phyloP scores from a whole-genome alignment of 2,888 invertebrate species.

The Aquatica leii region DNA sequence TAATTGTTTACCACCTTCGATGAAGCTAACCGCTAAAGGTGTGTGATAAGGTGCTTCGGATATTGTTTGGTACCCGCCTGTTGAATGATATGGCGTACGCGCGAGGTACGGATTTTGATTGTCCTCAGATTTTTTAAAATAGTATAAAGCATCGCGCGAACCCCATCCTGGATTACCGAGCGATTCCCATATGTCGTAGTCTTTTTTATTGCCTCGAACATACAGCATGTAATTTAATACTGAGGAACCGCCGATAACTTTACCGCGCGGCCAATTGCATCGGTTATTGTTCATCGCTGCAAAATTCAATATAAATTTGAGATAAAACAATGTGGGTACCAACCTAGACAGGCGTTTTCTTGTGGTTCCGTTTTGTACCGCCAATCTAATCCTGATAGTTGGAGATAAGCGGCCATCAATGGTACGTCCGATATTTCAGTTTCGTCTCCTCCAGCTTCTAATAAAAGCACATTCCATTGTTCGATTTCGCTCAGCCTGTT shows the following conservation, averaged over 20 bases:
- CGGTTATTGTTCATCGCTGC: slow-evolving; percentile 83
- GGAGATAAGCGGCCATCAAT: slow-evolving; percentile 84
- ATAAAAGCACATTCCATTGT: slow-evolving; percentile 79
- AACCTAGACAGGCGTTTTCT: slow-evolving; percentile 82
- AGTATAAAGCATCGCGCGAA: slow-evolving; percentile 78
- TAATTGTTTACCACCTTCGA: slow-evolving; percentile 73
- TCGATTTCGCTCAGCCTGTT: slow-evolving; percentile 82
- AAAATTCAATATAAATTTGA: slow-evolving; percentile 12
- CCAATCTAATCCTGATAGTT: slow-evolving; percentile 89
- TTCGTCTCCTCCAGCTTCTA: slow-evolving; percentile 91
- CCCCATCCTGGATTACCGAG: slow-evolving; percentile 91
- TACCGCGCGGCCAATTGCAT: slow-evolving; percentile 93
- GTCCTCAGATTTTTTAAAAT: slow-evolving; percentile 92
- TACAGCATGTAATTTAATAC: slow-evolving; percentile 94
- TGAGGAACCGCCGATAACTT: slow-evolving; percentile 89
- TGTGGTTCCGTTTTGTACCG: slow-evolving; percentile 92
- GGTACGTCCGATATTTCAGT: slow-evolving; percentile 92
- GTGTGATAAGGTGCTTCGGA: slow-evolving; percentile 89
- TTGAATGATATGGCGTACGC: slow-evolving; percentile 79
- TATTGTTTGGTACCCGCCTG: slow-evolving; percentile 83
- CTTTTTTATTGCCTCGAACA: slow-evolving; percentile 85
- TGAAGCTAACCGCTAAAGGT: slow-evolving; percentile 81
- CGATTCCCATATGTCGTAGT: slow-evolving; percentile 90
- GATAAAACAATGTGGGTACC: not conserved
- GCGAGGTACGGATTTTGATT: slow-evolving; percentile 86